Evolutionary conservation across 2,888 invertebrate species (phyloP), one percentile per base, ranked within the genome.

Genomic region (Drosophila anomelani): DNA sequence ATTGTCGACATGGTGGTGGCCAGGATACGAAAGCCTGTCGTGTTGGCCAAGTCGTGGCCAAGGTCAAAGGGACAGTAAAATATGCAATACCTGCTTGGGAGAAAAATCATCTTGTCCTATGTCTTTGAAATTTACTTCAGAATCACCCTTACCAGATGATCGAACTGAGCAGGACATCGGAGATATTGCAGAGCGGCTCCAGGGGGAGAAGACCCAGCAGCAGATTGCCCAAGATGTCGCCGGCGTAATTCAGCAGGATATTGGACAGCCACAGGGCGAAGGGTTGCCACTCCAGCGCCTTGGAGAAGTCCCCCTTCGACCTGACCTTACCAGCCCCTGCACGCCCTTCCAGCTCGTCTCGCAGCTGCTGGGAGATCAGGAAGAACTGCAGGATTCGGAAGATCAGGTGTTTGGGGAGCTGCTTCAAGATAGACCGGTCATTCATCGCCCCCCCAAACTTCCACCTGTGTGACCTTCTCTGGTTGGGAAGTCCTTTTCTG

Each of bases 11-110:
- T 60, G 10, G 80, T 75, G 10, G 76, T 56, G 10, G 75, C 61
- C 23, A 88, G n/a, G 9, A 84, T 4, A 7, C 77, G 84, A 23
- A 77, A 84, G n/a, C 53, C 13, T 10, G 59, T 17, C 2, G 67
- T 63, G 8, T 59, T 29, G n/a, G 77, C 80, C 64, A 79, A 1
- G 0, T 17, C 12, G 29, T 73, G 51, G 1, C 49, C 79, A 9
- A 74, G 39, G 20, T 85, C 86, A 36, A 70, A 75, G 39, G 85
- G 88, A 44, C 77, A 79, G 26, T 85, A 85, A 63, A 85, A 85
- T 7, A 85, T 69, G 29, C 82, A 46, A 57, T 85, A 85, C 77
- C 77, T 77, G 26, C 5, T 46, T 63, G 13, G 23, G 32, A 32
- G 6, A 4, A 15, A 15, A 2, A 34, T 4, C n/a, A n/a, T 4